Evolutionary conservation across 2,888 invertebrate species (phyloP).

Genomic region (Isotomurus palustris): DNA sequence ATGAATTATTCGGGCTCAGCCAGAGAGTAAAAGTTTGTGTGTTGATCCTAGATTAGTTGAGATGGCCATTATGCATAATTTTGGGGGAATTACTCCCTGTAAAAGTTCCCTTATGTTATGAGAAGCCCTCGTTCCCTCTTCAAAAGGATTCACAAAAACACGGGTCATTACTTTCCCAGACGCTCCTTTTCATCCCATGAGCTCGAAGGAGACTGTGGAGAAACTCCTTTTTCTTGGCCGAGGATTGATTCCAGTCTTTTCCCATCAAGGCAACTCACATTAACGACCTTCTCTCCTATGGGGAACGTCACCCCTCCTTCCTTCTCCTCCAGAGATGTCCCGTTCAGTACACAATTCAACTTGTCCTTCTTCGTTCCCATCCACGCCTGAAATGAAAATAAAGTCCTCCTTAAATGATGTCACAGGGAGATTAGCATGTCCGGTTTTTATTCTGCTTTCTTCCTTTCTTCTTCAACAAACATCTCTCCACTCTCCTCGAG

Average conservation of each 20-base stretch:
- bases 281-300: neutral
- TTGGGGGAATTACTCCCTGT: neutral
- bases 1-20: slow-evolving; percentile 2
- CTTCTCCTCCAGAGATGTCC: neutral
- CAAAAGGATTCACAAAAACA: no score
- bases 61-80: slow-evolving; percentile 8
- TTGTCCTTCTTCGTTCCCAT: neutral
- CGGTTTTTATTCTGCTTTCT: no score
- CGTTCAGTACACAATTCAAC: neutral
- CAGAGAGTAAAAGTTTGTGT: neutral
- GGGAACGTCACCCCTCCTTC: neutral
- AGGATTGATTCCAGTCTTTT: neutral
- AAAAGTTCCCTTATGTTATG: neutral
- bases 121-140: no score
- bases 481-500: neutral
- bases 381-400: neutral
- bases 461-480: neutral
- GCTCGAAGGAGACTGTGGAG: neutral
- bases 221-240: neutral
- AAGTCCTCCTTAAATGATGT: no score
- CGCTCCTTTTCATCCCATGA: slow-evolving; percentile 4
- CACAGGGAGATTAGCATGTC: no score
- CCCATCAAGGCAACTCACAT: neutral
- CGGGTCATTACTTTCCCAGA: slow-evolving; percentile 5
- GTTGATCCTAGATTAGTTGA: slow-evolving; percentile 8